Evolutionary conservation across 2,888 invertebrate species (phyloP), one percentile per base, ranked within the genome.

Genomic region (Tinea trinotella): DNA sequence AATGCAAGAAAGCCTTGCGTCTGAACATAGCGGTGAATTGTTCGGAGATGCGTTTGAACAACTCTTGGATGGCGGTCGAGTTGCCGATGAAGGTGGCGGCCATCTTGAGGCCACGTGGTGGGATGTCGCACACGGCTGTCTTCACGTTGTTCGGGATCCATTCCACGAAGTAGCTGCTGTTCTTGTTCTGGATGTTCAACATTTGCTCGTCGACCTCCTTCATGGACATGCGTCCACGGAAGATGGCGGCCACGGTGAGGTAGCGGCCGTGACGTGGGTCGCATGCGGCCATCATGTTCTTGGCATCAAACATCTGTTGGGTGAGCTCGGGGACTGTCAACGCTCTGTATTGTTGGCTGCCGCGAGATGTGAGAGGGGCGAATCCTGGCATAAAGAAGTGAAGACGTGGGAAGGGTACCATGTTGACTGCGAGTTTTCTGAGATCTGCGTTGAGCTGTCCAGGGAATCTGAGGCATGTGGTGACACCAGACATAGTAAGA

Each of bases 21-120:
- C 97, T 91, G 90, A 97, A 97, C 97, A 97, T 97, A 71, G 96
- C 96, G 13, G 94, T 93, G 80, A 95, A 96, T 82, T 96, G 96
- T 73, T 96, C 96, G 3, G 93, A 93, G 72, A 96, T 94, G 65
- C 95, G 89, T 81, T 96, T 96, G 89, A 96, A 96, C 68, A 97
- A 82, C 81, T 96, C 96, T 72, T 96, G 95, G 78, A 97, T 97
- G 71, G 96, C 95, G 62, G 96, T 97, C 20, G 94, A 92, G 87
- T 96, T 96, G 60, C 96, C 96, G 74, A 97, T 95, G 84, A 97
- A 97, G 50, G 97, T 97, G 63, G 96, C 95, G 1, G 96, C 93
- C 96, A 97, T 97, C 80, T 95, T 96, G 55, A 97, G 88, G 56
- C 97, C 97, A 61, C 95, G 90, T 12, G 95, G 94, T 60, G 93